Evolutionary conservation across 1,140 invertebrate species (phyloP), one percentile per base, ranked within the genome.

Genomic region (Caenorhabditis latens): DNA sequence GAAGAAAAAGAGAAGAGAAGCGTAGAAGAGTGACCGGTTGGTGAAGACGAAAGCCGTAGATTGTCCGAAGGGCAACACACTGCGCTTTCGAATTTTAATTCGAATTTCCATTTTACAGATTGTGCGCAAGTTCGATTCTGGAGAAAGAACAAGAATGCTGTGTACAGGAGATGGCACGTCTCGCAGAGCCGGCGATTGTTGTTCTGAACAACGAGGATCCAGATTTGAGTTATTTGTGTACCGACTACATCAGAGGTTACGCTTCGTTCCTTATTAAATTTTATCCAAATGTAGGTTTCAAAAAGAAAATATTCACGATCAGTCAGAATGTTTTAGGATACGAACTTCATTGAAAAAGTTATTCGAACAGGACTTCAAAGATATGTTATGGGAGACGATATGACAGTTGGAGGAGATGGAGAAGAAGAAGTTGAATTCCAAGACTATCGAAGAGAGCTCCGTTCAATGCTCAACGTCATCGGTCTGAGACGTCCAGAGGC

Each of bases 401-500:
- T 89, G 43, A 83, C 90, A 9, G 83, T 89, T 40, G 86, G 79
- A 32, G 86, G 88, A 13, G 84, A 75, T 40, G 88, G 88, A 50
- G 88, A 89, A 58, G 84, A 86, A 19, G 86, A 89, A 83, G 46
- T 82, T 13, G 86, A 89, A 40, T 89, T 89, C 43, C 42, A 53
- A 14, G 86, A 89, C 43, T 89, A 83, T 42, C 24, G 88, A 53
- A 48, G 48, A 55, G 84, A 84, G 21, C 83, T 89, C 4, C 87
- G 63, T 24, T 43, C 40, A 19, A 48, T 89, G 32, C 42, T 89
- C 13, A 79, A 86, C 65, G 71, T 58, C 19, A 88, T 89, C 57
- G 86, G 86, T 0, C 48, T 87, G 19, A 55, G 84, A 61, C 57
- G 86, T 14, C 82, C 86, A 53, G 86, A 87, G 24, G 53, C 61